phyloP scores from a whole-genome alignment of 2,888 invertebrate species.

The Chrysolina oricalcia region DNA sequence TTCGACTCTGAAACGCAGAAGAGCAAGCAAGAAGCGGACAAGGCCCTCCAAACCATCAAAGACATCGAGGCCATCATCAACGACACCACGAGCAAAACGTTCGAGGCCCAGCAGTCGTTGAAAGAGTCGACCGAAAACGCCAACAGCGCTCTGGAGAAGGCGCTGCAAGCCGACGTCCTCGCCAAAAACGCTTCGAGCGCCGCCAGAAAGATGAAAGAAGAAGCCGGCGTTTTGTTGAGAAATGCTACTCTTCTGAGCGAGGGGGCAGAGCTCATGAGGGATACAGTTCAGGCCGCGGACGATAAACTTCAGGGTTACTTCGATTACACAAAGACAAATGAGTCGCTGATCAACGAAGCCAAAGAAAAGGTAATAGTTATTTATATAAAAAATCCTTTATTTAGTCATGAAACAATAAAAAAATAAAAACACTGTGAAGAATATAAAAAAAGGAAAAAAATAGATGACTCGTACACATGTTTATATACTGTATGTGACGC shows the following conservation, averaged over 20 bases:
- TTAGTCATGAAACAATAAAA: too few relatives aligned
- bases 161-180: constrained; percentile 83
- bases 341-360: constrained; percentile 82
- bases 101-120: constrained; percentile 81
- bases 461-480: too few relatives aligned
- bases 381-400: too few relatives aligned
- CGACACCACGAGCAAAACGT: constrained; percentile 82
- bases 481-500: too few relatives aligned
- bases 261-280: constrained; percentile 82
- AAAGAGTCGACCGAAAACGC: constrained; percentile 87
- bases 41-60: constrained; percentile 85
- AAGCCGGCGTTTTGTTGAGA: constrained; percentile 84
- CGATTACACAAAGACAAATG: constrained; percentile 79
- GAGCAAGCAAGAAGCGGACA: constrained; percentile 86
- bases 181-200: constrained; percentile 88
- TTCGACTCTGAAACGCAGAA: constrained; percentile 93
- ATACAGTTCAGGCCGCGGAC: constrained; percentile 83
- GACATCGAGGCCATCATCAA: constrained; percentile 82
- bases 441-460: too few relatives aligned
- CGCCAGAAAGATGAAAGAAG: constrained; percentile 84
- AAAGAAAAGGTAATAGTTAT: constrained; percentile 76
- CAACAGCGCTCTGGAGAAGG: constrained; percentile 80
- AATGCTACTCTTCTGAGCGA: constrained; percentile 84
- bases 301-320: constrained; percentile 79
- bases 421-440: too few relatives aligned